A percentile compares a stretch with the other conserved stretches of the same genome.
Evolutionary conservation across 2,113 vertebrate species (phyloP).

Genomic region (Hassar affinis): DNA sequence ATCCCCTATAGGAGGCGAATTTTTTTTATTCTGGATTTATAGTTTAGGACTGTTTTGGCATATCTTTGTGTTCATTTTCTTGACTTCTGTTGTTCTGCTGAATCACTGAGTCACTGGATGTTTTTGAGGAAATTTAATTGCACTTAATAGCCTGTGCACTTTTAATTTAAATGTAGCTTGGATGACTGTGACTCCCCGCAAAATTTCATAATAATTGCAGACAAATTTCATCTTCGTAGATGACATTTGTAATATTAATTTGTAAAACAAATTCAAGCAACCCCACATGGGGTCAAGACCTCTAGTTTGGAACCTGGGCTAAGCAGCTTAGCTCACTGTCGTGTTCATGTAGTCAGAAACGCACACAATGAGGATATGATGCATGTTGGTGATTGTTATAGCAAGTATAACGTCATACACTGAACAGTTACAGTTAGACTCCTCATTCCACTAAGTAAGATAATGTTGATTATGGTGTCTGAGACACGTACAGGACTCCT

Average conservation of each 20-base stretch:
- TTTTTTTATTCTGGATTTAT: not conserved
- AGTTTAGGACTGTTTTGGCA: not conserved
- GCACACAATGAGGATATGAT: not conserved
- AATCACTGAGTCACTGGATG: not conserved
- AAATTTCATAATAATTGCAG: not conserved
- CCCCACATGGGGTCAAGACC: not conserved
- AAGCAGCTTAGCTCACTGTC: not conserved
- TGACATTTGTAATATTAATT: not conserved
- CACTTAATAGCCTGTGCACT: not conserved
- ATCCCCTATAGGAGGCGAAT: no score
- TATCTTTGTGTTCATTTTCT: no score
- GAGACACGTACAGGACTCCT: not conserved
- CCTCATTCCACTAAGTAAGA: not conserved
- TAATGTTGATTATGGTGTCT: not conserved
- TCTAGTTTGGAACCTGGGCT: not conserved
- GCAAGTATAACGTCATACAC: no score
- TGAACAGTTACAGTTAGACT: no score
- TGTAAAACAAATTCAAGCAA: not conserved
- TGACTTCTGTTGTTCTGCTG: not conserved
- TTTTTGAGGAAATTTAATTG: no score
- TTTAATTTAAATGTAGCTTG: not conserved
- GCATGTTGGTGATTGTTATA: not conserved
- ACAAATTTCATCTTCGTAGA: not conserved
- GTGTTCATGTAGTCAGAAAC: not conserved
- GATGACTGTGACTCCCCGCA: not conserved